A percentile compares a stretch with the other conserved stretches of the same genome.
phyloP scores from a whole-genome alignment of 2,888 invertebrate species.

The Noctua janthina region DNA sequence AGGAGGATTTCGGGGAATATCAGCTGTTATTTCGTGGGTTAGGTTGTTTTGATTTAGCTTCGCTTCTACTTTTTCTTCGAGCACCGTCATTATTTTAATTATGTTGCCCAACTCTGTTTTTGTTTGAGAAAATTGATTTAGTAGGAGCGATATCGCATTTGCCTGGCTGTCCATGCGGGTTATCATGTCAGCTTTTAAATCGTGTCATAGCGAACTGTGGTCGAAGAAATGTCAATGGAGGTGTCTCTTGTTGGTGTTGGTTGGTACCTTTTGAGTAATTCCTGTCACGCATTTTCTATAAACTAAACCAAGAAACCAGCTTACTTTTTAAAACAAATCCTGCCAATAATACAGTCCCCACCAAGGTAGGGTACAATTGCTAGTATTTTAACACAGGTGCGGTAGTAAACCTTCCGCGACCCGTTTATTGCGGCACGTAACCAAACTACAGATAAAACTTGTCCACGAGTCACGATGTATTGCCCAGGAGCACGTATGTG shows the following conservation, averaged over 20 bases:
- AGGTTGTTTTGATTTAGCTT: too few relatives aligned
- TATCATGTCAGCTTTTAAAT: too few relatives aligned
- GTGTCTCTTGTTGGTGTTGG: background rate
- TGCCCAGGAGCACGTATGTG: constrained; percentile 15
- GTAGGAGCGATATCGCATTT: too few relatives aligned
- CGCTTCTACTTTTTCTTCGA: too few relatives aligned
- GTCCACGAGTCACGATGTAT: constrained; percentile 28
- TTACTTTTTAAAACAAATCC: background rate
- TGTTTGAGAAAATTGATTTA: too few relatives aligned
- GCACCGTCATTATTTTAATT: too few relatives aligned
- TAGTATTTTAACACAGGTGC: constrained; percentile 35
- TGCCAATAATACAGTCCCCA: background rate
- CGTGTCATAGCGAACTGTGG: background rate
- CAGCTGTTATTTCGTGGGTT: too few relatives aligned
- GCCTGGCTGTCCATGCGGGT: too few relatives aligned
- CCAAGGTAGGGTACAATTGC: constrained; percentile 17
- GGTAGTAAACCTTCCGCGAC: constrained; percentile 37
- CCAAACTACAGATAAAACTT: constrained; percentile 56
- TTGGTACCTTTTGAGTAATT: background rate
- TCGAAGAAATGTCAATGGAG: background rate
- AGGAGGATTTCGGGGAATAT: too few relatives aligned
- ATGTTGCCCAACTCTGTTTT: too few relatives aligned
- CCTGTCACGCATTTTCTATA: background rate
- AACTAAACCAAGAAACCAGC: background rate
- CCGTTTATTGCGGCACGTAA: constrained; percentile 54